Base-by-base conservation (phyloP, 1,140 invertebrate species). In the Asbolus verrucosus region DNA sequence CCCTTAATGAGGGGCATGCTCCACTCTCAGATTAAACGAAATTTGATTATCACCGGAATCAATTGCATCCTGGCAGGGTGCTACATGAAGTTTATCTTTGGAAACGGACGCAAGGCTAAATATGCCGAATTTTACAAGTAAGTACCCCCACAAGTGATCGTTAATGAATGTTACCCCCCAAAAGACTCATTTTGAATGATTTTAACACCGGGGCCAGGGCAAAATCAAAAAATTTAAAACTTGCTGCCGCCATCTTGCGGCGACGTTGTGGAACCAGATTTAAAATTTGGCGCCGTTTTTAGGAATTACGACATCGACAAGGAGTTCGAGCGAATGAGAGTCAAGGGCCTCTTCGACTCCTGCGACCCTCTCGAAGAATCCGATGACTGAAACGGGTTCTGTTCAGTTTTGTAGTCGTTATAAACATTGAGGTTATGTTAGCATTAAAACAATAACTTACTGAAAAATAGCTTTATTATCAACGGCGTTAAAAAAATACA, bases 221-320 rank as follows among this genome's bases (percentile, higher is more conserved):
- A 15, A 54, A 16, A 15, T 3, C 14, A 54, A 2, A 21, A 15
- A 38, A 15, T 36, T 15, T 65, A 27, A 27, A 41, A 8, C 9
- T n/a, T 3, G 1, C 6, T 9, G 39, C 16, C 16, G 27, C 30
- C 14, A 27, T 27, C 24, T 8, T 8, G 24, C 8, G 24, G 8
- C 24, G 24, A 27, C 24, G 6, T 16, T 8, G 43, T 2, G 4
- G 14, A 21, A 21, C 38, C n/a, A 41, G 38, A 46, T 46, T 33
- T 21, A 11, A 65, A 19, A 1, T 8, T 19, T 67, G 39, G 39
- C 15, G 39, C 13, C 4, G 19, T 69, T 63, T 69, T 33, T 19
- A 70, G 69, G 13, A 59, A 70, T 14, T 70, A 70, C 31, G 69
- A 70, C 18, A 70, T 70, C 4, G 36, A 70, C 3, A 60, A 70